Percentiles rank a stretch among this genome's conserved stretches.
Conservation (phyloP, 2,113 vertebrate genomes). For the Indicator indicator region DNA sequence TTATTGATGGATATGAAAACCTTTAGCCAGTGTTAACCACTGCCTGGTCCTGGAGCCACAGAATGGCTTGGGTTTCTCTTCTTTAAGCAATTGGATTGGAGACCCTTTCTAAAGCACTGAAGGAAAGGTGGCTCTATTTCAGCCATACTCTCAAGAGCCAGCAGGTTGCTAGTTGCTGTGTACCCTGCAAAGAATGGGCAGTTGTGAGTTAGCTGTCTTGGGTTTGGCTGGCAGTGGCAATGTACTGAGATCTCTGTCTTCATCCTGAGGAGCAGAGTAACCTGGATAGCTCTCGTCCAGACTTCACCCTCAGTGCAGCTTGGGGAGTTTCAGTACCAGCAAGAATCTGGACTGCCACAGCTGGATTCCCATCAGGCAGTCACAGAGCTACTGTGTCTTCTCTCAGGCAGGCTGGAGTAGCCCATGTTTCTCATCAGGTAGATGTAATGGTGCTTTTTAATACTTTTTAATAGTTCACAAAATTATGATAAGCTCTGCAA, state of each 20-base stretch:
- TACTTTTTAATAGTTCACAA: conserved; percentile 59
- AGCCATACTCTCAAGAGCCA: not conserved
- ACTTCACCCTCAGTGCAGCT: not conserved
- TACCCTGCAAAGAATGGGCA: not conserved
- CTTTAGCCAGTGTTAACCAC: not conserved
- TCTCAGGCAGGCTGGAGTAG: not conserved
- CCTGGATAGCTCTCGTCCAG: not conserved
- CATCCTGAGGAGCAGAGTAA: not conserved
- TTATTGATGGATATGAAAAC: not conserved
- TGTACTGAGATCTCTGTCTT: not conserved
- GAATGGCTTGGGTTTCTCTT: not conserved
- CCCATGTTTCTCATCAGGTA: conserved; percentile 24
- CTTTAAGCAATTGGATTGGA: not conserved
- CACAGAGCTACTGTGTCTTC: not conserved
- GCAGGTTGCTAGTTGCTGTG: not conserved
- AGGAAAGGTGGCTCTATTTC: not conserved
- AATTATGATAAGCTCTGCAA: conserved; percentile 65
- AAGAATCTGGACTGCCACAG: not conserved
- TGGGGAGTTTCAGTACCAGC: not conserved
- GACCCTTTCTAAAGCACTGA: not conserved
- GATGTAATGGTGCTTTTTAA: conserved; percentile 24
- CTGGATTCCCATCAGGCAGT: not conserved
- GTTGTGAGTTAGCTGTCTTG: not conserved
- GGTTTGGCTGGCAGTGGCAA: not conserved
- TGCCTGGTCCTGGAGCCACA: not conserved